These are phyloP conservation scores for Osedax frankpressi DNA, from an alignment of 2,888 invertebrate species.

Conservation along the genomic window DNA sequence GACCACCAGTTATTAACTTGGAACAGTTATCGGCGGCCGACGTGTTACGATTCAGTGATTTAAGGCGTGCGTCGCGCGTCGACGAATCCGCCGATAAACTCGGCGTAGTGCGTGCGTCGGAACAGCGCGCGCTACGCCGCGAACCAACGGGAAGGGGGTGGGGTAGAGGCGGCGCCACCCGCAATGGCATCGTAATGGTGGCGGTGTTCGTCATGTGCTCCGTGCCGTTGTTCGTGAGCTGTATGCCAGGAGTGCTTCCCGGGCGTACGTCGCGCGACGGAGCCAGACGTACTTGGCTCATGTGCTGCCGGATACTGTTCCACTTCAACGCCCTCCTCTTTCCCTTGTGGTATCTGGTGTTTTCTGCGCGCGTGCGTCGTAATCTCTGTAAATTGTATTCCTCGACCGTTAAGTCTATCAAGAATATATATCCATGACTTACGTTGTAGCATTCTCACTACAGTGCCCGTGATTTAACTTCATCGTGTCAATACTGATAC, in stretches of 20 bases:
- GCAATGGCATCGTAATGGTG: constrained; percentile 39
- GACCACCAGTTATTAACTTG: no score
- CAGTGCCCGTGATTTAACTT: no score
- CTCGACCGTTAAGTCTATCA: not conserved
- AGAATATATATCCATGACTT: no score
- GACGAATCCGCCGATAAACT: no score
- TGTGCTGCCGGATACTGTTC: constrained; percentile 33
- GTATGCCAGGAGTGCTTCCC: constrained; percentile 29
- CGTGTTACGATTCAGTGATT: not conserved
- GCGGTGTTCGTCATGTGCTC: constrained; percentile 33
- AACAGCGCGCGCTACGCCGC: no score
- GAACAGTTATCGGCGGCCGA: not conserved
- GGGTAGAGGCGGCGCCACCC: constrained; percentile 35
- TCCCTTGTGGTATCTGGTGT: constrained; percentile 40
- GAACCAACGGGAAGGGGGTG: not conserved
- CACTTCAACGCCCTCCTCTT: constrained; percentile 37
- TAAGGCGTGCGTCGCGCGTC: not conserved
- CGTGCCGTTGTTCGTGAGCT: constrained; percentile 34
- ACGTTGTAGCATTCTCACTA: no score
- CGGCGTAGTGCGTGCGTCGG: no score
- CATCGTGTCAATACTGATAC: no score
- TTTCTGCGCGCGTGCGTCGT: constrained; percentile 36
- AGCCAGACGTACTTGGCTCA: constrained; percentile 28
- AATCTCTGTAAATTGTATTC: constrained; percentile 33
- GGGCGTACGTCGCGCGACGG: not conserved